These are phyloP conservation scores for Aurelia sp. DNA, from an alignment of 30 jellyfish, hydroid and myxozoan species.

Conservation along the genomic window DNA sequence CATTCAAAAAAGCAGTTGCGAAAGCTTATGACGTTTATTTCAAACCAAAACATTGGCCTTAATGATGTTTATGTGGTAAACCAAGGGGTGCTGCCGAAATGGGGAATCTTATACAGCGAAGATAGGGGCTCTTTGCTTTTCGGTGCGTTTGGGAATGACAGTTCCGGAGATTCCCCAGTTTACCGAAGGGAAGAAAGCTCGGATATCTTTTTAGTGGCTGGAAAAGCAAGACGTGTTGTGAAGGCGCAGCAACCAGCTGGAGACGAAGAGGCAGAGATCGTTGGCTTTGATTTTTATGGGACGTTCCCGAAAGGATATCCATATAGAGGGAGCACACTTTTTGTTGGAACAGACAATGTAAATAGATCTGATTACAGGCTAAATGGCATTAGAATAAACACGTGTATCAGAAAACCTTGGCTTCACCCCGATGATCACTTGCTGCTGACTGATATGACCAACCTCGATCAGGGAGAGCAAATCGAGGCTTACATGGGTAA, in stretches of 20 bases:
- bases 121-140: conserved; percentile 59
- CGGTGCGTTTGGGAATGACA: conserved; percentile 48
- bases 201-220: conserved; percentile 58
- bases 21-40: not conserved
- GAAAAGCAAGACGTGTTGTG: conserved; percentile 50
- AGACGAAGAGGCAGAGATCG: conserved; percentile 44
- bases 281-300: conserved; percentile 74
- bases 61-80: conserved; percentile 57
- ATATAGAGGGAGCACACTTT: conserved; percentile 56
- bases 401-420: conserved; percentile 59
- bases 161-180: conserved; percentile 59
- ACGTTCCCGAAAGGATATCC: conserved; percentile 61
- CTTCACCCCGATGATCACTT: conserved; percentile 63
- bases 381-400: conserved; percentile 56
- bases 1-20: conserved; percentile 52
- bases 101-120: conserved; percentile 58
- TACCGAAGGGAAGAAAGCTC: conserved; percentile 65
- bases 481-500: conserved; percentile 59
- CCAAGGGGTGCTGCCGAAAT: conserved; percentile 68
- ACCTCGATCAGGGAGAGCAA: conserved; percentile 64
- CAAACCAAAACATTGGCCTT: conserved; percentile 36
- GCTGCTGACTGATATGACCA: conserved; percentile 59
- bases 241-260: conserved; percentile 50
- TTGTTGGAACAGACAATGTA: conserved; percentile 49
- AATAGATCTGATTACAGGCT: conserved; percentile 57